Evolutionary conservation across 2,888 invertebrate genomes (phyloP), one percentile per base, ranked within the genome.

Genomic region (Lithophane ornitopus): DNA sequence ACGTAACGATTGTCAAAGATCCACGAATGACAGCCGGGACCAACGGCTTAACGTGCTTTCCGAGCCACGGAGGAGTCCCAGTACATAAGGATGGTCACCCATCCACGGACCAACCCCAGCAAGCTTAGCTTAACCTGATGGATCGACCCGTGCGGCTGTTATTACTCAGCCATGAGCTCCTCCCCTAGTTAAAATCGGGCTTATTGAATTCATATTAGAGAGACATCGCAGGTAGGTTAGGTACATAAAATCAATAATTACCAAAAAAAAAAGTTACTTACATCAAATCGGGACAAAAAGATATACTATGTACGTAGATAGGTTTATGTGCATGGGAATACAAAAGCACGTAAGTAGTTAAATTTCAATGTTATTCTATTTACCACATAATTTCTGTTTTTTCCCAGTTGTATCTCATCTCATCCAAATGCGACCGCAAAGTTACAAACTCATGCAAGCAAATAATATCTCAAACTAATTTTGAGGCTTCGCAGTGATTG

Each of bases 351-450:
- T 49, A 16, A 46, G 28, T n/a, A 41, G 6, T 11, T 14, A 58
- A 46, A 46, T 46, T 46, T 46, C 34, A 63, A 58, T 78, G 3
- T 41, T 14, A 39, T 68, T 67, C 12, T 61, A 61, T 54, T 76
- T 28, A n/a, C 80, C 65, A 73, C 54, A 78, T 22, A 62, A 65
- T 70, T 69, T 65, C 22, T 52, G 41, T 71, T 77, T 76, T 56
- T 61, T n/a, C 52, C 22, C 52, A 74, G 69, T 41, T 65, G 66
- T 72, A 71, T 74, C 80, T 73, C 69, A 72, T 80, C 76, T 80
- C 81, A 84, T 85, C 70, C 59, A 69, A 72, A 76, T 49, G 62
- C 59, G 80, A 89, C 88, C 89, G 74, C 88, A 89, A 86, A 81
- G 58, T 54, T 68, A 78, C 46, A 11, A 63, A 68, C 34, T 39